phyloP scores from a whole-genome alignment of 2,113 vertebrate species.

The Isichthys henryi region DNA sequence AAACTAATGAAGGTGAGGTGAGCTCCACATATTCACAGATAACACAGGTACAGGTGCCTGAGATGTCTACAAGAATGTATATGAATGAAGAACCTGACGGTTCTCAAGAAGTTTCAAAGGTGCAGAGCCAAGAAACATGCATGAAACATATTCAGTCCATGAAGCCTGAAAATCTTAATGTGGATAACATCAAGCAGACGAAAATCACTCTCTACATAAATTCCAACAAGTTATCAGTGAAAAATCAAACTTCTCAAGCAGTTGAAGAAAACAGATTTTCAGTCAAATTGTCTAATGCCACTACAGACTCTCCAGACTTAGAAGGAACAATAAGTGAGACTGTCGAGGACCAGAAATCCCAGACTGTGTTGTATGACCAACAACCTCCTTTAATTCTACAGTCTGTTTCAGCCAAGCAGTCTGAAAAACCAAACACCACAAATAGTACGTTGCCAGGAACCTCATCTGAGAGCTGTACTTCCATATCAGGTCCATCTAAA shows the following conservation, averaged over 20 bases:
- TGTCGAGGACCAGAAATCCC: conserved; percentile 52
- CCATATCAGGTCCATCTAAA: conserved; percentile 26
- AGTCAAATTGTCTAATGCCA: background rate
- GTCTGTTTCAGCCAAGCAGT: conserved; percentile 41
- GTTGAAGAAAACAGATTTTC: background rate
- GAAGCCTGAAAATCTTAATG: conserved; percentile 1
- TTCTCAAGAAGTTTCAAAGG: background rate
- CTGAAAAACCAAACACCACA: background rate
- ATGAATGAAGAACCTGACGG: background rate
- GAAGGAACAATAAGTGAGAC: conserved; percentile 24
- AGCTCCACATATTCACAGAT: background rate
- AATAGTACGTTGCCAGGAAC: background rate
- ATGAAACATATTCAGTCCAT: conserved; percentile 43
- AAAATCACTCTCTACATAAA: conserved; percentile 60
- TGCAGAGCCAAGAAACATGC: conserved; percentile 33
- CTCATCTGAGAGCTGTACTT: background rate
- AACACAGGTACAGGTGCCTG: background rate
- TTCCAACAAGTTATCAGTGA: conserved; percentile 35
- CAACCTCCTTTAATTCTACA: conserved; percentile 55
- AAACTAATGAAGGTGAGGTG: background rate
- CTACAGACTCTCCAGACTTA: background rate
- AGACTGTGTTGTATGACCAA: conserved; percentile 64
- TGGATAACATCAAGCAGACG: conserved; percentile 53
- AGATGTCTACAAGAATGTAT: background rate
- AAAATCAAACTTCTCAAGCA: conserved; percentile 20